Base-by-base conservation (phyloP, 2,797 vertebrate species). In the Borostomias antarcticus region DNA sequence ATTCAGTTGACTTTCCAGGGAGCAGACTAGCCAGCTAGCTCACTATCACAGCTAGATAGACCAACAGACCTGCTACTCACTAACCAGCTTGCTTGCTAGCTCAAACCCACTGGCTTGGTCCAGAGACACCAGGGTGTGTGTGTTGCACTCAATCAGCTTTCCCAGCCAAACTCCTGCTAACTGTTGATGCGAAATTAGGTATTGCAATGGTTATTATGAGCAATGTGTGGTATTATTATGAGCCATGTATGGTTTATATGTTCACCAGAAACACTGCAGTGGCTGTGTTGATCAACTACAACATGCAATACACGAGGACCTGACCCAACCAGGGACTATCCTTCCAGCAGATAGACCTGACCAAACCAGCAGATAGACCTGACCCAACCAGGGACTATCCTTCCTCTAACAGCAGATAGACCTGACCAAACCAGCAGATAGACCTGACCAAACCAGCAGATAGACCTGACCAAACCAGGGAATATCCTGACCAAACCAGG, bases 281-380 rank as follows among this genome's bases (percentile, higher is more conserved):
- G 9, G 53, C 43, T 9, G 56, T 56, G 74, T 57, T 33, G 59
- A 15, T 40, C n/a, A 59, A 35, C 32, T 59, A 26, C 15, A 21
- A 48, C 35, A 69, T 76, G 78, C 83, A 82, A 66, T 85, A 81
- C 86, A 91, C 83, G 81, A 88, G 79, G 84, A 77, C 58, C 68
- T 80, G 69, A 69, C 68, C 37, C 77, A 79, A 69, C 66, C 69
- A 75, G 61, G 54, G 19, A 70, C 66, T 71, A 74, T 57, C 48
- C 65, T 63, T 48, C 61, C 72, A n/a, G n/a, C n/a, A n/a, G n/a
- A n/a, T n/a, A n/a, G n/a, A n/a, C n/a, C n/a, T n/a, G n/a, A n/a
- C n/a, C n/a, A n/a, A n/a, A n/a, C n/a, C n/a, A n/a, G n/a, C n/a
- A n/a, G n/a, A n/a, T n/a, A n/a, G n/a, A n/a, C n/a, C n/a, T n/a